Conservation (phyloP, 1,140 invertebrate genomes). For the Megalonaias nervosa region DNA sequence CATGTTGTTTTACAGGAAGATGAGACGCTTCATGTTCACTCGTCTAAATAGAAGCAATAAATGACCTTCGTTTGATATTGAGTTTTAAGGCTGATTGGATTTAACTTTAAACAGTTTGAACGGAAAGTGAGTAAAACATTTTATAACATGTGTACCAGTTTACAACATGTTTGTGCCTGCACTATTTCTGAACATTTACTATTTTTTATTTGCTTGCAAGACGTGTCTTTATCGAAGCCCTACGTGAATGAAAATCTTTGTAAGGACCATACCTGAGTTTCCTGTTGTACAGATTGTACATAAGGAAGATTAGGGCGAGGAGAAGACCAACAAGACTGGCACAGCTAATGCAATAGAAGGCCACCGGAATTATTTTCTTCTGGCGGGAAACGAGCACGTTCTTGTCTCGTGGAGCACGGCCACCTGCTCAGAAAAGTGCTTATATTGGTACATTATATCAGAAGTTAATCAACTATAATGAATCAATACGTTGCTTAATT, state of each 20-base stretch:
- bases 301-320: conserved; percentile 83
- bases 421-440: conserved; percentile 62
- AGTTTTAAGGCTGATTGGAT: too few species aligned
- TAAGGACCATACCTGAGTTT: conserved; percentile 82
- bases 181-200: too few species aligned
- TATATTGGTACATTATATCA: neutral
- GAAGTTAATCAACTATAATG: too few species aligned
- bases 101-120: too few species aligned
- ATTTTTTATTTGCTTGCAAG: neutral
- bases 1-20: too few species aligned
- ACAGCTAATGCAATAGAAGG: conserved; percentile 80
- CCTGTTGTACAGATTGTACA: conserved; percentile 90
- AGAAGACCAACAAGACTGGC: conserved; percentile 84
- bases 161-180: too few species aligned
- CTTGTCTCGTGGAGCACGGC: conserved; percentile 84
- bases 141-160: too few species aligned
- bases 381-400: conserved; percentile 81
- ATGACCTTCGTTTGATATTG: too few species aligned
- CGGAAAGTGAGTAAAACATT: too few species aligned
- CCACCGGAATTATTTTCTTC: conserved; percentile 82
- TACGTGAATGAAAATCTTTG: conserved; percentile 74
- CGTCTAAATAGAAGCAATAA: too few species aligned
- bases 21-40: too few species aligned
- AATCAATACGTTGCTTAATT: too few species aligned
- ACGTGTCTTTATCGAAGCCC: neutral